These are phyloP conservation scores for Tympanuchus pallidicinctus DNA, from an alignment of 2,113 vertebrate genomes.

Conservation along the genomic window DNA sequence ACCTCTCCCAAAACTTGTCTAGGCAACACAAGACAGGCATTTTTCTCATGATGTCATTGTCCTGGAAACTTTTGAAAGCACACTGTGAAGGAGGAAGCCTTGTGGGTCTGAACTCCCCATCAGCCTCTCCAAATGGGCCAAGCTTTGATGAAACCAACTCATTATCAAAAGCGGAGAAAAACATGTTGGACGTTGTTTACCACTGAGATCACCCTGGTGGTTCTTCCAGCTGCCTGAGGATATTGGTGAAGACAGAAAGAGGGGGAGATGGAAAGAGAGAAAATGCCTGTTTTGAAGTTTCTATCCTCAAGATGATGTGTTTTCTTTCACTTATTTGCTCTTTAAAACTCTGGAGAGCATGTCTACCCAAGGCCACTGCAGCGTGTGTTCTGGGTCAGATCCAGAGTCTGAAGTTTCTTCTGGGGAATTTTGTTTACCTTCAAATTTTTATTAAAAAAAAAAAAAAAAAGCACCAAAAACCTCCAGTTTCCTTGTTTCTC, in stretches of 20 bases:
- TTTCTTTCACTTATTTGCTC: conserved; percentile 37
- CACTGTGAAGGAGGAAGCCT: conserved; percentile 64
- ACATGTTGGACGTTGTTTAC: conserved; percentile 71
- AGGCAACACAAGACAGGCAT: conserved; percentile 55
- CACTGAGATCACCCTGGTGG: conserved; percentile 65
- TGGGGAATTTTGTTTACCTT: conserved; percentile 16
- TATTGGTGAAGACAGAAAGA: conserved; percentile 56
- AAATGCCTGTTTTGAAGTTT: conserved; percentile 59
- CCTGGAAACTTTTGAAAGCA: conserved; percentile 73
- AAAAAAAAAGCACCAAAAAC: background rate
- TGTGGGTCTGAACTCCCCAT: conserved; percentile 66
- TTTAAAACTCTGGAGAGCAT: background rate
- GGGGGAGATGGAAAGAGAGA: conserved; percentile 37
- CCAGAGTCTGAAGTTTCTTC: background rate
- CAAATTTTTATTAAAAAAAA: background rate
- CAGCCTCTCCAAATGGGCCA: conserved; percentile 61
- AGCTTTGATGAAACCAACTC: conserved; percentile 72
- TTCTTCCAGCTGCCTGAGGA: conserved; percentile 73
- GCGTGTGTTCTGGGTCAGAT: background rate
- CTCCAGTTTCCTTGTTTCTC: conserved; percentile 16
- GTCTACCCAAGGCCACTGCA: background rate
- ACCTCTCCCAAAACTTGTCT: conserved; percentile 29
- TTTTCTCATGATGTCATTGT: conserved; percentile 69
- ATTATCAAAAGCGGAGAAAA: conserved; percentile 69
- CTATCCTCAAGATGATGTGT: conserved; percentile 62